Conservation (phyloP, 2,888 invertebrate genomes). For the Epiblema foenella region DNA sequence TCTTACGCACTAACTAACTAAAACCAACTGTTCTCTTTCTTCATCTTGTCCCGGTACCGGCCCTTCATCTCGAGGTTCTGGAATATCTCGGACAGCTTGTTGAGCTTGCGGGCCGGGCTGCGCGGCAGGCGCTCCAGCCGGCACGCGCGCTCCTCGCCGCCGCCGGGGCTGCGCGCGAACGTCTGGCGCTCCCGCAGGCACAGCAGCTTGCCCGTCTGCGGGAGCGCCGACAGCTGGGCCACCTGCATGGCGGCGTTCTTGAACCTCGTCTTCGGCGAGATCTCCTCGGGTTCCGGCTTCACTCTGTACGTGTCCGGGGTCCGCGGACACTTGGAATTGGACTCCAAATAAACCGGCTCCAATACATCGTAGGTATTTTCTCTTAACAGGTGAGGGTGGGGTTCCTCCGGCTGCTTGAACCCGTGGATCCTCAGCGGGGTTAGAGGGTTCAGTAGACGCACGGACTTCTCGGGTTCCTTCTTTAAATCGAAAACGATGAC, state of each 20-base stretch:
- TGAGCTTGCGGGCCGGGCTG: constrained; percentile 69
- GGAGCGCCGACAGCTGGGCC: constrained; percentile 69
- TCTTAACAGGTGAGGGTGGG: constrained; percentile 35
- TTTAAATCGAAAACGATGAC: constrained; percentile 74
- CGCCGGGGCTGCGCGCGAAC: constrained; percentile 57
- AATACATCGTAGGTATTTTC: constrained; percentile 78
- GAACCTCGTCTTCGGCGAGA: constrained; percentile 74
- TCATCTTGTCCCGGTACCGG: constrained; percentile 71
- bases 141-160: constrained; percentile 58
- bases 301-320: constrained; percentile 44
- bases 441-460: constrained; percentile 73
- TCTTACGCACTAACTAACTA: constrained; percentile 59
- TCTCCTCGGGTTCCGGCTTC: constrained; percentile 51
- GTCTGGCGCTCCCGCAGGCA: constrained; percentile 73
- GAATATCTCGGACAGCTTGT: constrained; percentile 76
- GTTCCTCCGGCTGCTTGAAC: constrained; percentile 58
- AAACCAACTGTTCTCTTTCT: constrained; percentile 82
- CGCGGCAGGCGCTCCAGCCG: constrained; percentile 65
- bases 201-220: constrained; percentile 75
- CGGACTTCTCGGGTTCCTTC: constrained; percentile 55
- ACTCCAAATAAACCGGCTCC: constrained; percentile 69
- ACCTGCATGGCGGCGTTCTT: constrained; percentile 76
- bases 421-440: constrained; percentile 72
- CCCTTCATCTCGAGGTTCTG: constrained; percentile 75
- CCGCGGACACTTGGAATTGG: constrained; percentile 58